Evolutionary conservation across 2,888 invertebrate species (phyloP), one percentile per base, ranked within the genome.

Genomic region (Ophioninae sp.): DNA sequence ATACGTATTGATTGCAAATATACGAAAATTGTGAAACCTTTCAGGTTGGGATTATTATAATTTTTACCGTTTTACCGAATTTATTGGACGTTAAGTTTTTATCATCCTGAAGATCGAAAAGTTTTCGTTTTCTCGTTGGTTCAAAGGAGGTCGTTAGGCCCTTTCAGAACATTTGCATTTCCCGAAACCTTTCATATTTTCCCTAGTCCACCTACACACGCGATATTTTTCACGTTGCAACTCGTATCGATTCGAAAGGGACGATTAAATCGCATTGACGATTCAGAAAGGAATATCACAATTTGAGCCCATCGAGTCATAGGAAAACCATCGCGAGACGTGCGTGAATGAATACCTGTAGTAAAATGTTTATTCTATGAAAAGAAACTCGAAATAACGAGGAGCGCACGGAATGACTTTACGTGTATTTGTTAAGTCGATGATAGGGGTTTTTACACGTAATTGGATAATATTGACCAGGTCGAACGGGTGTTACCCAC

Each of bases 311-410:
- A 20, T 72, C n/a, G 56, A 13, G 13, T 6, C 39, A 72, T 72
- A 59, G 41, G 22, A 22, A 58, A 30, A 58, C 37, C 20, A 58
- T 23, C 17, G 9, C 9, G 59, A 22, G 0, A 39, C 10, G 39
- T 72, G 20, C 71, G 20, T 0, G 58, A 17, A 5, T n/a, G 8
- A n/a, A n/a, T 10, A 65, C 13, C 44, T 22, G 39, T 30, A 20
- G 20, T 23, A 37, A n/a, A 9, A 41, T 37, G 72, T 71, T 73
- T 41, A 44, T 79, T 56, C n/a, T 23, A 71, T 7, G 44, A 64
- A 63, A 71, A 39, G 56, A 64, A 64, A 39, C 64, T 58, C 39
- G 6, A 30, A 17, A 8, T 13, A 17, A 9, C 30, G 30, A 56
- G 51, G 13, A 23, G 17, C n/a, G 13, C 13, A 68, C 22, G 22